These are phyloP conservation scores for Sarcophilus harrisii DNA, from an alignment of 2,797 vertebrate species.

Conservation along the genomic window DNA sequence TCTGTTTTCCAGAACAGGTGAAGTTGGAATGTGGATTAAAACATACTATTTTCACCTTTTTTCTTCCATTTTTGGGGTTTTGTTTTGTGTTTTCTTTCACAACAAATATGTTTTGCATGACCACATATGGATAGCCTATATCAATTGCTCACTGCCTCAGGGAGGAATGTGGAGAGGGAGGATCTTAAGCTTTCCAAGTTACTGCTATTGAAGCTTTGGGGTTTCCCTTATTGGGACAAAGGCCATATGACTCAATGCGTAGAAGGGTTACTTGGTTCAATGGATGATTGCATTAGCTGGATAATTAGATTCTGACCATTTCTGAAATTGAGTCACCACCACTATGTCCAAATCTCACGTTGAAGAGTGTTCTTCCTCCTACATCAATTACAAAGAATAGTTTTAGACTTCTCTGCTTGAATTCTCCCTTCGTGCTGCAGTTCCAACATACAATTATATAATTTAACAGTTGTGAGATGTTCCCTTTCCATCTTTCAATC, in stretches of 20 bases:
- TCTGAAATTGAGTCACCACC: no score
- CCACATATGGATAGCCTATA: background rate
- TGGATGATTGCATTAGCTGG: no score
- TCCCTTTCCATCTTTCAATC: background rate
- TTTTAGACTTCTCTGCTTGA: background rate
- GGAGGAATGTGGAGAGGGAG: background rate
- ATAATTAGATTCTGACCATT: no score
- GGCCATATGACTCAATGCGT: no score
- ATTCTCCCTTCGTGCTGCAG: background rate
- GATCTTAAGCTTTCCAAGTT: no score
- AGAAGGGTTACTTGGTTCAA: no score
- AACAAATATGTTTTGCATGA: background rate
- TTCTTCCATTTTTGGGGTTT: background rate
- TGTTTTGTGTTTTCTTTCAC: background rate
- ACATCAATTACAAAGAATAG: background rate
- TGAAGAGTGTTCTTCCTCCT: background rate
- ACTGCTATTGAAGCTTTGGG: no score
- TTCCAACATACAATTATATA: background rate
- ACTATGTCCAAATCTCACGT: background rate
- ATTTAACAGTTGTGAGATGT: background rate
- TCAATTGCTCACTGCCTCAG: background rate
- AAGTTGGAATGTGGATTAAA: no score
- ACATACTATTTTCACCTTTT: background rate
- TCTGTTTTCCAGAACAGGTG: no score
- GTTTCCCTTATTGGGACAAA: no score